Evolutionary conservation across 1,140 invertebrate genomes (phyloP).

Genomic region (Cydia fagiglandana): DNA sequence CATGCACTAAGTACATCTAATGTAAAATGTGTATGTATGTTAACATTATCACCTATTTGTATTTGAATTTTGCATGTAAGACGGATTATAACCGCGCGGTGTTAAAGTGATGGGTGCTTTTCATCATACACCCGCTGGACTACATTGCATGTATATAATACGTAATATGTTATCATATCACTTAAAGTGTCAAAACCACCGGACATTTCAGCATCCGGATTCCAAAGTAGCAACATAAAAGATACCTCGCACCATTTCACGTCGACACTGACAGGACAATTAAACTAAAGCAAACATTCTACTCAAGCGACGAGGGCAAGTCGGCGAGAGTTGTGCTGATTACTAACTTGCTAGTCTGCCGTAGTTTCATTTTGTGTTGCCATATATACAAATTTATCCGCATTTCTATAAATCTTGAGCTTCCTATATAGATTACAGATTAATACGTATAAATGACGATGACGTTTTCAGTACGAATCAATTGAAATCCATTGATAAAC

Average conservation of each 20-base stretch:
- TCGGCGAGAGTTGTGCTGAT: constrained; percentile 24
- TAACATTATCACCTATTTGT: too few relatives aligned
- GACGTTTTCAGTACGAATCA: too few relatives aligned
- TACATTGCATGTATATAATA: too few relatives aligned
- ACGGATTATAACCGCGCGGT: too few relatives aligned
- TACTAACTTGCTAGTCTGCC: constrained; percentile 8
- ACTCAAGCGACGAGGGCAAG: constrained; percentile 7
- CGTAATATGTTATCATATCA: too few relatives aligned
- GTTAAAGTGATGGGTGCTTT: too few relatives aligned
- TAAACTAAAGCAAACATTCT: constrained; percentile 30
- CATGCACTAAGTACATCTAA: too few relatives aligned
- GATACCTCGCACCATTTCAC: constrained; percentile 19
- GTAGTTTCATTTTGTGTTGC: neutral
- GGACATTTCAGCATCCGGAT: neutral
- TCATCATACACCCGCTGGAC: too few relatives aligned
- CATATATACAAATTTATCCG: neutral
- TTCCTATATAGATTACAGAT: neutral
- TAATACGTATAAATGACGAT: too few relatives aligned
- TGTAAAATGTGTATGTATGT: too few relatives aligned
- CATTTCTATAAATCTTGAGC: neutral
- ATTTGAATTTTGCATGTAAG: too few relatives aligned
- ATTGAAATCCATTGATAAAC: too few relatives aligned
- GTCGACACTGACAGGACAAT: constrained; percentile 30
- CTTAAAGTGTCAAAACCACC: neutral
- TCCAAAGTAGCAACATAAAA: neutral